Evolutionary conservation across 2,888 invertebrate genomes (phyloP).

Genomic region (Hoplodrina blanda): DNA sequence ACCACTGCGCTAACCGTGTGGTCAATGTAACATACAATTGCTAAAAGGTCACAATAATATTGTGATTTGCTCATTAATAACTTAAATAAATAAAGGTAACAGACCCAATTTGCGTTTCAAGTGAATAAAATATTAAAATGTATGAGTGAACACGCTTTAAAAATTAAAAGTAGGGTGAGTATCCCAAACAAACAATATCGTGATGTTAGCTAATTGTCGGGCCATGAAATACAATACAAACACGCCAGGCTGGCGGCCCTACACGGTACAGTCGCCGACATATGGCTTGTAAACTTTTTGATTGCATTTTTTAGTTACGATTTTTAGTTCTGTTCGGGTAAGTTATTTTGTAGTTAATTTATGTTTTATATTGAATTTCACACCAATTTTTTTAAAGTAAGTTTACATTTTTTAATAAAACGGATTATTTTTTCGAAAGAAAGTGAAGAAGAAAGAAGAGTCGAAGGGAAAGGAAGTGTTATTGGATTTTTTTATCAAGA

Average conservation of each 20-base stretch:
- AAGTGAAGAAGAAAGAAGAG: no score
- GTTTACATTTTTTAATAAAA: no score
- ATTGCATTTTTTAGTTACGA: conserved; percentile 29
- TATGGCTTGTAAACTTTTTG: conserved; percentile 30
- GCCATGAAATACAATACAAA: conserved; percentile 73
- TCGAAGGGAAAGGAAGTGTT: no score
- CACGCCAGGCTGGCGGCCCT: conserved; percentile 44
- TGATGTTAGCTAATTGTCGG: conserved; percentile 74
- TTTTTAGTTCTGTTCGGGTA: conserved; percentile 26
- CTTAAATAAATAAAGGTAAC: conserved; percentile 2
- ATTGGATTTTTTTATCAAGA: no score
- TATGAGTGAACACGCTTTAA: conserved; percentile 33
- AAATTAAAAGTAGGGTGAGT: conserved; percentile 45
- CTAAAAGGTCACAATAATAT: neutral
- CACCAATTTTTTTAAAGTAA: neutral
- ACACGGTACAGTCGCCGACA: conserved; percentile 43
- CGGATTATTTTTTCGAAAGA: no score
- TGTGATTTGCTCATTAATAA: neutral
- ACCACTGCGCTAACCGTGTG: no score
- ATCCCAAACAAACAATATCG: conserved; percentile 68
- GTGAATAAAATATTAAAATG: conserved; percentile 41
- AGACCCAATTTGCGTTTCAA: neutral
- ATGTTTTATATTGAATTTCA: conserved; percentile 8
- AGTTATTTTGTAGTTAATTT: conserved; percentile 28
- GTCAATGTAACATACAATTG: no score